A percentile compares a stretch with the other conserved stretches of the same genome.
Conservation (phyloP, 1,140 invertebrate species). For the Macrocentrus cingulum region DNA sequence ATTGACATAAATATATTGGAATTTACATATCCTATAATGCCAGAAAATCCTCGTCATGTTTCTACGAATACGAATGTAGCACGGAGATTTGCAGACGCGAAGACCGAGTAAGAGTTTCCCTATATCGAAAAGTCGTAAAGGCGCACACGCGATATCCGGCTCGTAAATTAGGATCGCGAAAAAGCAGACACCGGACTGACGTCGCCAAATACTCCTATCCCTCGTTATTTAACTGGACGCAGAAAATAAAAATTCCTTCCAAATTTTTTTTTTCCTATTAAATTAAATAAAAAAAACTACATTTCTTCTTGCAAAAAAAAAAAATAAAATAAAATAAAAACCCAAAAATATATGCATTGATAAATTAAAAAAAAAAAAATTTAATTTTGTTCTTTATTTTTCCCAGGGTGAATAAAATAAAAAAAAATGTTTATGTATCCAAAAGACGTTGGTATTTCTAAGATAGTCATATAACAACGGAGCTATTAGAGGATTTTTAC, state of each 20-base stretch:
- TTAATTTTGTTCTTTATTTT: no score
- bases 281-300: no score
- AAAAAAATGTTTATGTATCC: no score
- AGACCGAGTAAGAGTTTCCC: conserved; percentile 38
- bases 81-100: conserved; percentile 18
- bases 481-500: conserved; percentile 49
- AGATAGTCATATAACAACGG: conserved; percentile 25
- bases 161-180: conserved; percentile 60
- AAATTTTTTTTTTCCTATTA: background rate
- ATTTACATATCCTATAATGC: no score
- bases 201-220: conserved; percentile 31
- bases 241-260: background rate
- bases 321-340: no score
- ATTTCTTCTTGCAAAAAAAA: no score
- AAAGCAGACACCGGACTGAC: conserved; percentile 46
- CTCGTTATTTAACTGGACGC: background rate
- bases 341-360: no score
- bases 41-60: background rate
- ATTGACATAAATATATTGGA: no score
- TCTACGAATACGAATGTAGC: background rate
- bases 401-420: no score
- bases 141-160: conserved; percentile 50
- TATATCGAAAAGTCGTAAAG: conserved; percentile 60
- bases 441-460: no score
- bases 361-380: no score